Evolutionary conservation across 2,797 vertebrate genomes (phyloP).

Genomic region (Cottoperca gobio): DNA sequence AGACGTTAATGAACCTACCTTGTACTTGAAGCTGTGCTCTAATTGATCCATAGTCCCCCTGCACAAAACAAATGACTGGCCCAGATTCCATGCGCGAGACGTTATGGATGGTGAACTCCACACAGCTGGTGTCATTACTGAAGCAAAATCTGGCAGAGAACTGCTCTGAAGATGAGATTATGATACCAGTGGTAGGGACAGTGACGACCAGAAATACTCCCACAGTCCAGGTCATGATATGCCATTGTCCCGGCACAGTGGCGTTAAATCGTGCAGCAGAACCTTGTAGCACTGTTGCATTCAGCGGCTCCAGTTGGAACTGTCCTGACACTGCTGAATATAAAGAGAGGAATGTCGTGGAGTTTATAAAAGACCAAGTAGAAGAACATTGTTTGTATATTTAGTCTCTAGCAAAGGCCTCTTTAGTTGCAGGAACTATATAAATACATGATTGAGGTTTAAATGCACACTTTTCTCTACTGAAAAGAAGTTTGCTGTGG

Average conservation of each 20-base stretch:
- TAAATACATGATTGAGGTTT: neutral
- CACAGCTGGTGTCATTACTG: conserved; percentile 30
- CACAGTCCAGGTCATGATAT: conserved; percentile 65
- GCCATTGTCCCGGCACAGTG: conserved; percentile 45
- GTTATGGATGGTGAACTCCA: conserved; percentile 71
- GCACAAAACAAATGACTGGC: conserved; percentile 61
- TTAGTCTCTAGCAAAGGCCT: neutral
- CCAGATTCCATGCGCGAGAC: conserved; percentile 46
- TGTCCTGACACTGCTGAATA: conserved; percentile 41
- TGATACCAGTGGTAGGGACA: accelerated
- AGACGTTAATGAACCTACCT: conserved; percentile 69
- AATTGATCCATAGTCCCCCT: neutral
- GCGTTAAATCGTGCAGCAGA: conserved; percentile 67
- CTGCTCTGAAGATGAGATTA: accelerated
- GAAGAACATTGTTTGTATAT: too few relatives aligned
- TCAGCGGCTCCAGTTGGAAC: conserved; percentile 67
- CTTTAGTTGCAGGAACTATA: neutral
- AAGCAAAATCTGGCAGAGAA: conserved; percentile 59
- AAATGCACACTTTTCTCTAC: neutral
- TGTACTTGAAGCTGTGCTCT: conserved; percentile 71
- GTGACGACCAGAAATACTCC: conserved; percentile 15
- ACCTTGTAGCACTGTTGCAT: conserved; percentile 57
- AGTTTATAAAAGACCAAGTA: too few relatives aligned
- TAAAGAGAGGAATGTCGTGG: neutral
- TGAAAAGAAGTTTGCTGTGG: neutral